A percentile compares a stretch with the other conserved stretches of the same genome.
These are phyloP conservation scores for Drosophila bocqueti DNA, from an alignment of 1,140 invertebrate genomes.

Conservation along the genomic window DNA sequence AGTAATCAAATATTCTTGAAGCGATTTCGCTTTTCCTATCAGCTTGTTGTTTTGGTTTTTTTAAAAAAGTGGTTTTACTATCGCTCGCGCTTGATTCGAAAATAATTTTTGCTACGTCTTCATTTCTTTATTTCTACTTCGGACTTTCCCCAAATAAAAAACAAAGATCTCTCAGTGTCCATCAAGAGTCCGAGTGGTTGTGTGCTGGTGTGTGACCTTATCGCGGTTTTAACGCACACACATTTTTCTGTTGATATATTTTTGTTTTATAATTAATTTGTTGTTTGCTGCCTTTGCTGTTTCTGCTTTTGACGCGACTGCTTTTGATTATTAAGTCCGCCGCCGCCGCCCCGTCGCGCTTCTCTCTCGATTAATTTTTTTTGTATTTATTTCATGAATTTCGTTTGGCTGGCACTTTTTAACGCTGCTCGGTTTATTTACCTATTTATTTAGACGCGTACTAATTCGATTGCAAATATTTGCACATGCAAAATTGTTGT, in stretches of 20 bases:
- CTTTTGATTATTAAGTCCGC: constrained; percentile 39
- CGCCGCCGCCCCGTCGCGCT: not conserved
- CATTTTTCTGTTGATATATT: constrained; percentile 57
- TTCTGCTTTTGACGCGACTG: constrained; percentile 23
- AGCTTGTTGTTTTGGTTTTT: constrained; percentile 17
- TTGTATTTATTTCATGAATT: constrained; percentile 27
- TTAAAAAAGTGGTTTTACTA: constrained; percentile 16
- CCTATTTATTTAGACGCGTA: constrained; percentile 65
- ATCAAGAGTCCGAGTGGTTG: constrained; percentile 30
- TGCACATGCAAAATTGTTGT: constrained; percentile 39
- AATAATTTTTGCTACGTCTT: constrained; percentile 21
- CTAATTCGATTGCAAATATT: constrained; percentile 74
- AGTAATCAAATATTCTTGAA: constrained; percentile 67
- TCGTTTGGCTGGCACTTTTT: constrained; percentile 30
- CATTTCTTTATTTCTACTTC: not conserved
- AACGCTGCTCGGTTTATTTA: constrained; percentile 31
- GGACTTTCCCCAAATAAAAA: constrained; percentile 37
- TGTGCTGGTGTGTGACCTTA: constrained; percentile 31
- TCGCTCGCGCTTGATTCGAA: constrained; percentile 15
- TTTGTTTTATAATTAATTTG: constrained; percentile 71
- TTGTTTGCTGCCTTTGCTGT: constrained; percentile 39
- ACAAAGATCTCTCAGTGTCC: constrained; percentile 21
- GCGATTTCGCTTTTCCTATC: constrained; percentile 50
- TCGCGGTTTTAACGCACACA: constrained; percentile 44
- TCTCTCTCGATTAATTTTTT: constrained; percentile 19